A percentile compares a stretch with the other conserved stretches of the same genome.
phyloP scores from a whole-genome alignment of 1,140 invertebrate genomes.

The Hycleus phaleratus region DNA sequence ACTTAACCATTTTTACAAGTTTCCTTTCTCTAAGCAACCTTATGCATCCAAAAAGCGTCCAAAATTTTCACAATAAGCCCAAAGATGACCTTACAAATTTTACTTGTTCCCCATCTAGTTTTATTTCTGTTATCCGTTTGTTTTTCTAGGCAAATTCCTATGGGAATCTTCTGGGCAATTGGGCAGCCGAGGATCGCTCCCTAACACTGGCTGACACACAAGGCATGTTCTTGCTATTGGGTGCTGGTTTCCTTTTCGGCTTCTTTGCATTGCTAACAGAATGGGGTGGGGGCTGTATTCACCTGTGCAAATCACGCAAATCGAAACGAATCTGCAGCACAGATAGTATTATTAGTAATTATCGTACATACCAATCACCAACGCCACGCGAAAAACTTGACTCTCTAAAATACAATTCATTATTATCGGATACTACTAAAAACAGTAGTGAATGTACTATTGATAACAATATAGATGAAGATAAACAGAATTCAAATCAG shows the following conservation, averaged over 20 bases:
- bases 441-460: too few species aligned
- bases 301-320: conserved; percentile 41
- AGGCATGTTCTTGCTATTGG: conserved; percentile 68
- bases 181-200: conserved; percentile 54
- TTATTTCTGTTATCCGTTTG: too few species aligned
- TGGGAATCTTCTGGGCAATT: conserved; percentile 22
- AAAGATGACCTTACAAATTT: too few species aligned
- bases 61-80: too few species aligned
- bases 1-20: too few species aligned
- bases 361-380: conserved; percentile 25
- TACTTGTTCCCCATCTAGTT: too few species aligned
- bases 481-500: neutral
- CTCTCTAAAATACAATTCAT: conserved; percentile 13
- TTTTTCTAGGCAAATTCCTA: conserved; percentile 26
- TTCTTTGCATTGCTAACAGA: conserved; percentile 48
- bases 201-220: conserved; percentile 65
- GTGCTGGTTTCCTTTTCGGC: conserved; percentile 55
- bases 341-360: conserved; percentile 26
- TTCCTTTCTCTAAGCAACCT: too few species aligned
- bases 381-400: conserved; percentile 26
- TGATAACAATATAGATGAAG: too few species aligned
- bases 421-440: neutral
- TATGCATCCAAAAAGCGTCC: too few species aligned
- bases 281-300: conserved; percentile 56
- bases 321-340: conserved; percentile 14